Evolutionary conservation across 2,797 vertebrate genomes (phyloP).

Genomic region (Galagoides demidoff): DNA sequence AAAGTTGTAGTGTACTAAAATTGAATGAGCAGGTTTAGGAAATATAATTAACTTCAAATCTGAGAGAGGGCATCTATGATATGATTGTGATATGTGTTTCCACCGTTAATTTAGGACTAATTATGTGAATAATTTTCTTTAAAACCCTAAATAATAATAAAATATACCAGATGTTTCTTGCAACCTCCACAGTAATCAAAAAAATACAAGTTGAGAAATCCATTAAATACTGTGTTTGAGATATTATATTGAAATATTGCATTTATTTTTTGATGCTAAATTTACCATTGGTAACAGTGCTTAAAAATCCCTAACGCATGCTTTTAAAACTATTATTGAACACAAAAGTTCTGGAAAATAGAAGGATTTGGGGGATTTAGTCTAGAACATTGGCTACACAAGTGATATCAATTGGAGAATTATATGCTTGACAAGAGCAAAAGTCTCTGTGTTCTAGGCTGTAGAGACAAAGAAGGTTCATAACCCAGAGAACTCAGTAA

Average conservation of each 20-base stretch:
- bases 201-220: slow-evolving; percentile 10
- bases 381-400: background rate
- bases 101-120: background rate
- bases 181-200: background rate
- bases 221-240: background rate
- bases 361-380: background rate
- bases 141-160: background rate
- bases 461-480: background rate
- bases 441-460: background rate
- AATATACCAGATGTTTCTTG: background rate
- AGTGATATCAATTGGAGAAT: background rate
- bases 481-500: background rate
- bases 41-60: background rate
- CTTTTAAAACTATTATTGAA: background rate
- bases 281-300: background rate
- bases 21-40: background rate
- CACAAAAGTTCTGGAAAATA: background rate
- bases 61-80: background rate
- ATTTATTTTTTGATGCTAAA: slow-evolving; percentile 5
- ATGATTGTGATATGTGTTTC: background rate
- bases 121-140: background rate
- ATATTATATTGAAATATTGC: background rate
- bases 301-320: background rate
- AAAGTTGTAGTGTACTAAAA: background rate
- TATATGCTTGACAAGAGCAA: background rate